Conservation (phyloP, 2,888 invertebrate genomes). For the Hypomecis punctinalis region DNA sequence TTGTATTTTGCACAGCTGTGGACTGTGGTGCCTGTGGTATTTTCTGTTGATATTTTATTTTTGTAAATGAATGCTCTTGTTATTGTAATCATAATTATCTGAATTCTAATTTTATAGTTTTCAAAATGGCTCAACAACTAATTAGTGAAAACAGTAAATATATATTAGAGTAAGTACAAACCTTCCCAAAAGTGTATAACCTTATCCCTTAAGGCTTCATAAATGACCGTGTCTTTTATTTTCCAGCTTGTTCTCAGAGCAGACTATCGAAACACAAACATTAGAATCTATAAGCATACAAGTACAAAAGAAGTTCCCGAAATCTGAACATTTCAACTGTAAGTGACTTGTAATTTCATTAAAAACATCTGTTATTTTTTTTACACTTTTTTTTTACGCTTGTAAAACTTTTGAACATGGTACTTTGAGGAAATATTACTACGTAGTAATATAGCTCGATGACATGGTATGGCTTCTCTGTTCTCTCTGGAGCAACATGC, state of each 20-base stretch:
- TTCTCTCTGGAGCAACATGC: too few species aligned
- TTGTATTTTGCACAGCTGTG: too few species aligned
- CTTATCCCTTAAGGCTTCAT: too few species aligned
- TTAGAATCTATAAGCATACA: constrained; percentile 91
- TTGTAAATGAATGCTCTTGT: too few species aligned
- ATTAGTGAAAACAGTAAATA: constrained; percentile 81
- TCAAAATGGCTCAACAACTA: constrained; percentile 73
- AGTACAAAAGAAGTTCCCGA: constrained; percentile 91
- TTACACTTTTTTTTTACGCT: too few species aligned
- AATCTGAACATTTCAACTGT: constrained; percentile 92
- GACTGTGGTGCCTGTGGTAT: too few species aligned
- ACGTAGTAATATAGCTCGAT: too few species aligned
- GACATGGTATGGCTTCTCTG: too few species aligned
- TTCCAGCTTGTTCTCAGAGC: constrained; percentile 89
- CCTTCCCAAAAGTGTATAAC: neutral
- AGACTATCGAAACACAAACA: constrained; percentile 89
- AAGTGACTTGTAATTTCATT: constrained; percentile 52
- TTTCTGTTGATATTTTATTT: too few species aligned
- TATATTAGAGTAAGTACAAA: constrained; percentile 74
- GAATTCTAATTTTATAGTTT: neutral
- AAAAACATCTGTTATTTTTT: too few species aligned
- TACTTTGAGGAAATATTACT: too few species aligned
- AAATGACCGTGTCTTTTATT: constrained; percentile 20
- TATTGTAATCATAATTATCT: neutral
- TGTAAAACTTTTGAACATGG: too few species aligned